Evolutionary conservation across 2,888 invertebrate species (phyloP).

Genomic region (Deroplatys truncata): DNA sequence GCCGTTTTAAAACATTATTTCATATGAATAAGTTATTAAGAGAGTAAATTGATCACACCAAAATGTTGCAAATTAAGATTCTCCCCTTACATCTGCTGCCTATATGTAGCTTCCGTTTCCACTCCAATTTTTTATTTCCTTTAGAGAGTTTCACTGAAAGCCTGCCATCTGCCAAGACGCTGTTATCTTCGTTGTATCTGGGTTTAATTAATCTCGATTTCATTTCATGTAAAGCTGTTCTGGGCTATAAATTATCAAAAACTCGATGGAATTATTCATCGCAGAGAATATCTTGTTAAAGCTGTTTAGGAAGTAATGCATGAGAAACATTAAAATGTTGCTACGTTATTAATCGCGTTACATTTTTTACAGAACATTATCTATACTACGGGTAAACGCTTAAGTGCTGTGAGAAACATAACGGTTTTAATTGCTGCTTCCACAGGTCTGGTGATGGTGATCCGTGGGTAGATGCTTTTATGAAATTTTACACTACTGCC

Average conservation of each 20-base stretch:
- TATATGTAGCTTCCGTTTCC: neutral
- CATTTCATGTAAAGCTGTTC: neutral
- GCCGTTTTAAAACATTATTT: neutral
- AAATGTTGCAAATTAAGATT: neutral
- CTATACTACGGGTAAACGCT: neutral
- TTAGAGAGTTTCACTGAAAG: too few relatives aligned
- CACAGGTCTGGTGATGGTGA: neutral
- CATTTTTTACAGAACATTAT: neutral
- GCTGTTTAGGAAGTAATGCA: neutral
- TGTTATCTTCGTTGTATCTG: neutral
- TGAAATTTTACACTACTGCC: too few relatives aligned
- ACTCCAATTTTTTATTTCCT: neutral
- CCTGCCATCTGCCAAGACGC: neutral
- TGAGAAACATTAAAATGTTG: neutral
- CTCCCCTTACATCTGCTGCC: neutral
- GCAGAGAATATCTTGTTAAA: neutral
- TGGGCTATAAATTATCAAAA: neutral
- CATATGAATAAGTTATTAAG: neutral
- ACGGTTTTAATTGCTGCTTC: neutral
- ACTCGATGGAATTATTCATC: neutral
- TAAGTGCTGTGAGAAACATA: neutral
- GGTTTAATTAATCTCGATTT: neutral
- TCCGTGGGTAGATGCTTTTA: too few relatives aligned
- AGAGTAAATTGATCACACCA: neutral
- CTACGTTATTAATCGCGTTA: neutral